Percentiles rank a stretch among this genome's conserved stretches.
These are phyloP conservation scores for Leptodactylus fuscus DNA, from an alignment of 2,113 vertebrate species.

Conservation along the genomic window DNA sequence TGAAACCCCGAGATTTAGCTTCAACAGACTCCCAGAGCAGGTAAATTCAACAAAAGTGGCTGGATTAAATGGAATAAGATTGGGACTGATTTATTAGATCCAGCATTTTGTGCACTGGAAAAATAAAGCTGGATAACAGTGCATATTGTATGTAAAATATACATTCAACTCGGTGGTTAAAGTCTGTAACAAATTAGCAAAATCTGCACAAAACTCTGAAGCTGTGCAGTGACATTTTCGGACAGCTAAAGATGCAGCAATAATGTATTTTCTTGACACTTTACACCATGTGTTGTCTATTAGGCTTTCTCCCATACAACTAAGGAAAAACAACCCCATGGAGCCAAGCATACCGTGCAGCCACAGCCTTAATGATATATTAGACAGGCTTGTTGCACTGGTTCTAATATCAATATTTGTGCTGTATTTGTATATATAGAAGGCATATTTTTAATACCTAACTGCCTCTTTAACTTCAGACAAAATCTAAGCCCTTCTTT, in stretches of 20 bases:
- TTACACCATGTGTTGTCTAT: not conserved
- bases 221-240: too few species aligned
- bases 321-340: not conserved
- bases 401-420: conserved; percentile 42
- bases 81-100: too few species aligned
- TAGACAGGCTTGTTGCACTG: not conserved
- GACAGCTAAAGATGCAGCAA: not conserved
- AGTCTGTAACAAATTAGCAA: too few species aligned
- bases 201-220: too few species aligned
- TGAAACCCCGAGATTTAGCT: too few species aligned
- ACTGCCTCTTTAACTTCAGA: conserved; percentile 23
- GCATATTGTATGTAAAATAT: too few species aligned
- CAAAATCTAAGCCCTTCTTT: conserved; percentile 34
- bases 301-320: not conserved
- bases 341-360: not conserved
- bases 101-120: too few species aligned
- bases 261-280: not conserved
- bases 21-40: too few species aligned
- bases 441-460: conserved; percentile 40
- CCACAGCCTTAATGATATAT: not conserved
- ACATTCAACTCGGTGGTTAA: too few species aligned
- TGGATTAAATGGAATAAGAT: too few species aligned
- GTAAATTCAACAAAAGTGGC: too few species aligned
- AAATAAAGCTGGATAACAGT: too few species aligned
- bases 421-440: conserved; percentile 9